Conservation (phyloP, 2,888 invertebrate species). For the Cryptophagus acutangulus region DNA sequence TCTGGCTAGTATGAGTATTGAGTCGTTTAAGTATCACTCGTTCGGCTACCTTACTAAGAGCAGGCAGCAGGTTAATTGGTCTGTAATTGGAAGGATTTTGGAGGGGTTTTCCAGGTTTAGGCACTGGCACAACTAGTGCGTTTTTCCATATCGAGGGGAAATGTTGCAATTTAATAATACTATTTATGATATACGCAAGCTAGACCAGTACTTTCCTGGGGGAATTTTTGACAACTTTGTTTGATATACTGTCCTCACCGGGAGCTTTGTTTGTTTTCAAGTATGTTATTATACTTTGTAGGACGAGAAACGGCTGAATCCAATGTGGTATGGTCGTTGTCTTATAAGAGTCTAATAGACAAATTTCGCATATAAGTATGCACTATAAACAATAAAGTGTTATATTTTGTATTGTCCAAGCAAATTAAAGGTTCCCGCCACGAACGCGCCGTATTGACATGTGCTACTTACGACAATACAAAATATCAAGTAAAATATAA, state of each 20-base stretch:
- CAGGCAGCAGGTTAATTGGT: slow-evolving; percentile 18
- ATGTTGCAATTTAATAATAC: slow-evolving; percentile 3
- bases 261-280: slow-evolving; percentile 10
- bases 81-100: slow-evolving; percentile 17
- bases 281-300: background rate
- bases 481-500: no score
- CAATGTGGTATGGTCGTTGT: no score
- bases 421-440: no score
- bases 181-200: slow-evolving; percentile 16
- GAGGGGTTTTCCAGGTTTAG: slow-evolving; percentile 15
- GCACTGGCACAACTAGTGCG: slow-evolving; percentile 14
- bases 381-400: no score
- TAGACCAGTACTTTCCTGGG: slow-evolving; percentile 8
- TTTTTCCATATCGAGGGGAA: slow-evolving; percentile 18
- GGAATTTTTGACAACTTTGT: slow-evolving; percentile 3
- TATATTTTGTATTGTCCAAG: no score
- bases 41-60: slow-evolving; percentile 18
- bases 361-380: no score
- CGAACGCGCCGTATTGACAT: no score
- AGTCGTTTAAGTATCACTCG: slow-evolving; percentile 14
- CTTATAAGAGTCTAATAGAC: no score
- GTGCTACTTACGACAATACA: no score
- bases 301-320: no score
- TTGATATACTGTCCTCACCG: slow-evolving; percentile 11
- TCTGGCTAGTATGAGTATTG: no score